phyloP scores from a whole-genome alignment of 2,113 vertebrate species.

The Tauraco erythrolophus region DNA sequence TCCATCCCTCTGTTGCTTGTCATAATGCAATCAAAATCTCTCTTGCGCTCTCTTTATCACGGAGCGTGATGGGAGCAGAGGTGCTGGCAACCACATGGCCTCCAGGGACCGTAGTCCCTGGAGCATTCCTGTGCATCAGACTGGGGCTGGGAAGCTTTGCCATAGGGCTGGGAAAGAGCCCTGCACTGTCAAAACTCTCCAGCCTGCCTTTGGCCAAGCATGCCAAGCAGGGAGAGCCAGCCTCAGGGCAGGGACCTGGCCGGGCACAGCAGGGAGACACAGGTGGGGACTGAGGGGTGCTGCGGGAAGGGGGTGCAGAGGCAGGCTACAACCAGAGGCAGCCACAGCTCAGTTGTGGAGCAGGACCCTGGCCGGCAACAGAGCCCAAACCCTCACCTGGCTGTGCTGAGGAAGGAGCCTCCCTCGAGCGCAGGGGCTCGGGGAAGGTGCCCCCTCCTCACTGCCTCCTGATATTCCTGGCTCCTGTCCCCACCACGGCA shows the following conservation, averaged over 20 bases:
- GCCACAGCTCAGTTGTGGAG: background rate
- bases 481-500: background rate
- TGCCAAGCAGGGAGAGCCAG: background rate
- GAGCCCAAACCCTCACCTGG: background rate
- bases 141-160: background rate
- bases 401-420: background rate
- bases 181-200: background rate
- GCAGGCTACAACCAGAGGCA: background rate
- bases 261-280: background rate
- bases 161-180: background rate
- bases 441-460: background rate
- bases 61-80: background rate
- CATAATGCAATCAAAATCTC: conserved; percentile 56
- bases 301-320: background rate
- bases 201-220: background rate
- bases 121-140: background rate
- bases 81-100: background rate
- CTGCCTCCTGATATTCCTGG: background rate
- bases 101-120: background rate
- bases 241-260: background rate
- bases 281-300: background rate
- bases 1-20: conserved; percentile 35
- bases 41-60: background rate
- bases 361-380: background rate
- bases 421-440: rapidly evolving